Percentiles rank a stretch among this genome's conserved stretches.
These are phyloP conservation scores for Xanthorhoe spadicearia DNA, from an alignment of 2,888 invertebrate genomes.

Conservation along the genomic window DNA sequence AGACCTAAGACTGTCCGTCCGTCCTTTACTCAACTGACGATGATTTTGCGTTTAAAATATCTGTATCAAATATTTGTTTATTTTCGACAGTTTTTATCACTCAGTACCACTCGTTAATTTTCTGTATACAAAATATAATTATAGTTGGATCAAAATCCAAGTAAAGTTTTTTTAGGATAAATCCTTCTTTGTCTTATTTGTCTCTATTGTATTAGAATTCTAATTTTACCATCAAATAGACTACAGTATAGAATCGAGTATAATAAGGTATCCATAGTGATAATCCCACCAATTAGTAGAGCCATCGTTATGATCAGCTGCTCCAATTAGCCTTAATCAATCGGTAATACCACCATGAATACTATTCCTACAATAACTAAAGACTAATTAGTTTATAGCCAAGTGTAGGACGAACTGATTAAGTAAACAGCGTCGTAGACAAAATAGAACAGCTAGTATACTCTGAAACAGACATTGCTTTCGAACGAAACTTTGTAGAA, in stretches of 20 bases:
- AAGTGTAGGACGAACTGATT: conserved; percentile 38
- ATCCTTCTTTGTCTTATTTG: not conserved
- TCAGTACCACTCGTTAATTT: too few relatives aligned
- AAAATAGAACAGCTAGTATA: conserved; percentile 15
- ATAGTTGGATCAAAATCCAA: not conserved
- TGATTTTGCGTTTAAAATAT: too few relatives aligned
- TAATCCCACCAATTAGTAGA: conserved; percentile 10
- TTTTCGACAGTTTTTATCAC: too few relatives aligned
- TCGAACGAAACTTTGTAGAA: too few relatives aligned
- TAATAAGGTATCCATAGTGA: not conserved
- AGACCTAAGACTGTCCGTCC: too few relatives aligned
- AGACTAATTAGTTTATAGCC: conserved; percentile 41
- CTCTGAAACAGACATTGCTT: not conserved
- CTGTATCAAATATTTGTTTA: too few relatives aligned
- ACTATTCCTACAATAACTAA: conserved; percentile 26
- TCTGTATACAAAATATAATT: too few relatives aligned
- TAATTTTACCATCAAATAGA: not conserved
- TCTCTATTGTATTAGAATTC: not conserved
- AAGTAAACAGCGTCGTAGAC: conserved; percentile 47
- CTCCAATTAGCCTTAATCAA: conserved; percentile 25
- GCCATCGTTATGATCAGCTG: conserved; percentile 18
- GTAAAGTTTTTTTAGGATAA: not conserved
- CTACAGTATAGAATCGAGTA: too few relatives aligned
- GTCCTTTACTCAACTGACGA: too few relatives aligned
- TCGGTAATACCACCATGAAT: conserved; percentile 26